Base-by-base conservation (phyloP, 2,888 invertebrate species). In the Hofmannophila pseudospretella region DNA sequence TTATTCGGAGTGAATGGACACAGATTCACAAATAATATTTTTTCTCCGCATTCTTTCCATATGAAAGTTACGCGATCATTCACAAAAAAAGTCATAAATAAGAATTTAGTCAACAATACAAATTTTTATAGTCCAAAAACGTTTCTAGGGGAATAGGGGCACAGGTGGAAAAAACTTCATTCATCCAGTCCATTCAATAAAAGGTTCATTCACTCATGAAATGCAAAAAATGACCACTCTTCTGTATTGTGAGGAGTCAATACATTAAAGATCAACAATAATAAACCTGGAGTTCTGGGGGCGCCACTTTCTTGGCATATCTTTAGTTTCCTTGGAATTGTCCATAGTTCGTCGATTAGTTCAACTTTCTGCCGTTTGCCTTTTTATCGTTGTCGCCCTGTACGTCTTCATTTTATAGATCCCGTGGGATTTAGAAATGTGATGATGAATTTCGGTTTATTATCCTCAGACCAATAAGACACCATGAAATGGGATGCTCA, bases 91-190 rank as follows among this genome's bases (percentile, higher is more conserved):
- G 57, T 51, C 73, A 79, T 82, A 85, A 85, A 84, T 81, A 78
- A 81, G 79, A 73, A 67, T 44, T 55, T 51, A 51, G 54, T 55
- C 60, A 60, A 82, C 78, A 79, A 81, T 77, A 84, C 78, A 84
- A 80, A 76, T 82, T 84, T 84, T 81, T 78, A 82, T 76, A 61
- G 69, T 48, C 58, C 59, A 44, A 58, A 58, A 61, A 63, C 57
- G 61, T 49, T 45, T 66, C 62, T 58, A 29, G 8, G 11, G 10
- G 46, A 66, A 62, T 58, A 29, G 8, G 11, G 10, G 58, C 53
- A 71, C 78, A 78, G 76, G 77, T 77, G 65, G 54, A 59, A 67
- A 70, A 70, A 73, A 70, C 58, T 58, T 47, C 48, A 61, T 49
- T 67, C 71, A 61, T 76, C 77, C 77, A 76, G n/a, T 67, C 68